These are phyloP conservation scores for Eustalomyia histrio DNA, from an alignment of 2,888 invertebrate species.

Conservation along the genomic window DNA sequence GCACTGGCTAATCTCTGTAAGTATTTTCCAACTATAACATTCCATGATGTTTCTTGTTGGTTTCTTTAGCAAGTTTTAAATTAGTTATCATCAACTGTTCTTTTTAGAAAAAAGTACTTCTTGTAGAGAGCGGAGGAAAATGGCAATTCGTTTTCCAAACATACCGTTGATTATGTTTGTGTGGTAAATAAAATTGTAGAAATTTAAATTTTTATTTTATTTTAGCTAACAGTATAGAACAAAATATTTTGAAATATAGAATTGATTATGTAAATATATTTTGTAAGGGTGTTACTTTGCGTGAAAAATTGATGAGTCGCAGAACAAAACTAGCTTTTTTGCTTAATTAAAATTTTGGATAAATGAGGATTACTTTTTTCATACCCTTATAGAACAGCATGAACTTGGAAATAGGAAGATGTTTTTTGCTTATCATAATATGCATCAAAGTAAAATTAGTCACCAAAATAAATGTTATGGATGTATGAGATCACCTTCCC, in stretches of 20 bases:
- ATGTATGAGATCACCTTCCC: too few relatives aligned
- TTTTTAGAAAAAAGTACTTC: conserved; percentile 36
- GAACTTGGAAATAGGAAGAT: too few relatives aligned
- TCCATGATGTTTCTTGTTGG: conserved; percentile 23
- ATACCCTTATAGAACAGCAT: too few relatives aligned
- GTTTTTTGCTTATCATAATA: too few relatives aligned
- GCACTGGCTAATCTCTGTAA: conserved; percentile 66
- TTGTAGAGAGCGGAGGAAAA: background rate
- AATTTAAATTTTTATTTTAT: conserved; percentile 27
- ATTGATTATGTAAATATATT: background rate
- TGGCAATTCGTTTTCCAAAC: conserved; percentile 8
- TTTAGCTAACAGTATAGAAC: too few relatives aligned
- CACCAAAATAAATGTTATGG: too few relatives aligned
- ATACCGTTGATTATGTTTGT: conserved; percentile 36
- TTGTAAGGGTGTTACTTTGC: too few relatives aligned
- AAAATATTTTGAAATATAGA: background rate
- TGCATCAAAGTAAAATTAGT: too few relatives aligned
- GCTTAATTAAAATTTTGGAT: too few relatives aligned
- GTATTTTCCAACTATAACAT: conserved; percentile 35
- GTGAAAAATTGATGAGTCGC: too few relatives aligned
- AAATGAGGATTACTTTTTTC: too few relatives aligned
- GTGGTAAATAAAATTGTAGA: conserved; percentile 43
- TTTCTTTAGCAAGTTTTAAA: conserved; percentile 35
- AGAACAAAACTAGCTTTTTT: too few relatives aligned
- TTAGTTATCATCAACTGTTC: conserved; percentile 54